Conservation (phyloP, 2,888 invertebrate species). For the Laspeyria flexula region DNA sequence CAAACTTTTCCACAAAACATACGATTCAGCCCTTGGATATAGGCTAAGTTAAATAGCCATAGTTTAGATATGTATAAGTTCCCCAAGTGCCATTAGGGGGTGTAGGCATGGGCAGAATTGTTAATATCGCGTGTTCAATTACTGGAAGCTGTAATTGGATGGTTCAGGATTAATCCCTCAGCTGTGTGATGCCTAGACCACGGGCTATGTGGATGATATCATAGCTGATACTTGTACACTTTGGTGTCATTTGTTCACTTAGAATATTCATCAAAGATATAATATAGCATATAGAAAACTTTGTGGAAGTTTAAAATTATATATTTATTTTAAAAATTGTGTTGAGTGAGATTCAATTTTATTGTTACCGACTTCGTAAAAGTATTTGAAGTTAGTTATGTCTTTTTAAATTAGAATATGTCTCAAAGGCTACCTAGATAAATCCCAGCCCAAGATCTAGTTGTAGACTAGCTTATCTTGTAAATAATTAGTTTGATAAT, state of each 20-base stretch:
- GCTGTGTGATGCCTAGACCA: slow-evolving; percentile 13
- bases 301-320: too few species aligned
- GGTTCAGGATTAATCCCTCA: slow-evolving; percentile 30
- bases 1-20: slow-evolving; percentile 26
- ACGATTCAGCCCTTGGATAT: slow-evolving; percentile 1
- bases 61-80: slow-evolving; percentile 34
- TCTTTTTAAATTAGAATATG: too few species aligned
- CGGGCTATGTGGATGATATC: slow-evolving; percentile 1
- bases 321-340: too few species aligned
- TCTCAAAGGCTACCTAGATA: too few species aligned
- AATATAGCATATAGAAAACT: too few species aligned
- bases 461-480: too few species aligned
- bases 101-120: slow-evolving; percentile 29
- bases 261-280: background rate
- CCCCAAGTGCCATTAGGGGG: slow-evolving; percentile 36
- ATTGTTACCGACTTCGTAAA: too few species aligned
- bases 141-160: slow-evolving; percentile 33
- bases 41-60: slow-evolving; percentile 17
- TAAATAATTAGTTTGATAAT: too few species aligned
- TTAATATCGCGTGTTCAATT: slow-evolving; percentile 36
- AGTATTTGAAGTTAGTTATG: too few species aligned
- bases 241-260: background rate
- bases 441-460: too few species aligned
- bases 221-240: background rate
- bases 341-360: too few species aligned